Percentiles rank a stretch among this genome's conserved stretches.
Conservation (phyloP, 2,888 invertebrate species). For the Drosophila bunnanda region DNA sequence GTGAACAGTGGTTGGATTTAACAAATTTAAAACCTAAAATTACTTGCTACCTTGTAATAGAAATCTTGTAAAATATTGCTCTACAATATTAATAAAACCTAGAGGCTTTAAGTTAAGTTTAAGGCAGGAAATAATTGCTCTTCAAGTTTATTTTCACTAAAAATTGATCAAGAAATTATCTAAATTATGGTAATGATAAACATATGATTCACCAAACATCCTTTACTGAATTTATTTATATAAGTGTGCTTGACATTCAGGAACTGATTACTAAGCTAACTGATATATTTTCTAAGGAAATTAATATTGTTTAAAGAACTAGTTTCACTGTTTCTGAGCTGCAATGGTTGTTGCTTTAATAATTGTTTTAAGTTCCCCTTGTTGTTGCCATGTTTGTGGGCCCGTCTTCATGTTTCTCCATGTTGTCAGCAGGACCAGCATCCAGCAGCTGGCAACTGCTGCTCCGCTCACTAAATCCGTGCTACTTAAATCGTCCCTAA, state of each 20-base stretch:
- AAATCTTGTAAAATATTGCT: not conserved
- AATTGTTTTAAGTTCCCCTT: conserved; percentile 22
- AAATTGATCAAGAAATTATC: not conserved
- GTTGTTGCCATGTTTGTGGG: conserved; percentile 62
- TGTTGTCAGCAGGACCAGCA: conserved; percentile 61
- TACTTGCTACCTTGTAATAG: not conserved
- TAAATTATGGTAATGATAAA: not conserved
- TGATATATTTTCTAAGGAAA: not conserved
- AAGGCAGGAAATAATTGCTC: not conserved
- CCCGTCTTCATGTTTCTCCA: conserved; percentile 69
- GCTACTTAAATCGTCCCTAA: conserved; percentile 82
- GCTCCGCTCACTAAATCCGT: conserved; percentile 72
- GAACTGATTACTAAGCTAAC: not conserved
- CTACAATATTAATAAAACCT: too few species aligned
- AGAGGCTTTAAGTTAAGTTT: not conserved
- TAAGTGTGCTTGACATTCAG: not conserved
- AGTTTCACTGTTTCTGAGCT: not conserved
- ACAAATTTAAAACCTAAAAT: not conserved
- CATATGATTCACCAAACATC: too few species aligned
- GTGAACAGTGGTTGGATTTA: conserved; percentile 2
- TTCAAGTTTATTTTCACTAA: too few species aligned
- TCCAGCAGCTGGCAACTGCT: conserved; percentile 19
- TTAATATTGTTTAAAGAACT: not conserved
- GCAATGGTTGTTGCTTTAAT: not conserved
- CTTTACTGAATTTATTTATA: not conserved